Conservation (phyloP, 2,888 invertebrate genomes). For the Creontiades dilutus region DNA sequence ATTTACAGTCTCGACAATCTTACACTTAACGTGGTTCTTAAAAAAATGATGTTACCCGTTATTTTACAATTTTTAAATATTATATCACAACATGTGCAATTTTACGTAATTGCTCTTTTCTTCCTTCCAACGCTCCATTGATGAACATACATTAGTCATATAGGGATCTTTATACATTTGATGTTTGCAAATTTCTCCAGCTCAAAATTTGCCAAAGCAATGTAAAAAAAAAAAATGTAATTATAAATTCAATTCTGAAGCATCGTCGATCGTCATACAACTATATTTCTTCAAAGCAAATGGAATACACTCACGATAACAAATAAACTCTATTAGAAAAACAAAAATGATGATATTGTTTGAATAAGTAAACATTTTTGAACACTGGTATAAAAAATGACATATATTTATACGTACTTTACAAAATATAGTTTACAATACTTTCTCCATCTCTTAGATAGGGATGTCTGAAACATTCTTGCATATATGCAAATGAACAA, state of each 20-base stretch:
- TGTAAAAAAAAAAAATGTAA: not conserved
- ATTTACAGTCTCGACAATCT: slow-evolving; percentile 70
- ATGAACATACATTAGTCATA: slow-evolving; percentile 21
- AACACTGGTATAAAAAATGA: slow-evolving; percentile 33
- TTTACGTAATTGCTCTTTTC: slow-evolving; percentile 51
- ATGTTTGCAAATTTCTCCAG: not conserved
- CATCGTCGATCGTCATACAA: not conserved
- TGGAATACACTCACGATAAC: slow-evolving; percentile 4
- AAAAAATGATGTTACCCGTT: slow-evolving; percentile 69
- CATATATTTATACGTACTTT: not conserved
- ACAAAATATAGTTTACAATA: slow-evolving; percentile 23
- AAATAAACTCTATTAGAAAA: not conserved
- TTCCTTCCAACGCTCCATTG: slow-evolving; percentile 41
- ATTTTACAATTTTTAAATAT: slow-evolving; percentile 66
- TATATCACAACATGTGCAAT: slow-evolving; percentile 68
- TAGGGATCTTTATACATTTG: slow-evolving; percentile 27
- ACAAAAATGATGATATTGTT: not conserved
- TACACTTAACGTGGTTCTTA: slow-evolving; percentile 66
- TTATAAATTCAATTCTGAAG: not conserved
- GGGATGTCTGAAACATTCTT: not conserved
- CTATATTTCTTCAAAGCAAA: not conserved
- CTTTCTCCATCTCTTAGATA: not conserved
- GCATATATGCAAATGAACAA: not conserved
- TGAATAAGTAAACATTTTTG: not conserved
- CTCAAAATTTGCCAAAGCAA: slow-evolving; percentile 10